These are phyloP conservation scores for Cacoxenus indagator DNA, from an alignment of 2,888 invertebrate species.

Conservation along the genomic window DNA sequence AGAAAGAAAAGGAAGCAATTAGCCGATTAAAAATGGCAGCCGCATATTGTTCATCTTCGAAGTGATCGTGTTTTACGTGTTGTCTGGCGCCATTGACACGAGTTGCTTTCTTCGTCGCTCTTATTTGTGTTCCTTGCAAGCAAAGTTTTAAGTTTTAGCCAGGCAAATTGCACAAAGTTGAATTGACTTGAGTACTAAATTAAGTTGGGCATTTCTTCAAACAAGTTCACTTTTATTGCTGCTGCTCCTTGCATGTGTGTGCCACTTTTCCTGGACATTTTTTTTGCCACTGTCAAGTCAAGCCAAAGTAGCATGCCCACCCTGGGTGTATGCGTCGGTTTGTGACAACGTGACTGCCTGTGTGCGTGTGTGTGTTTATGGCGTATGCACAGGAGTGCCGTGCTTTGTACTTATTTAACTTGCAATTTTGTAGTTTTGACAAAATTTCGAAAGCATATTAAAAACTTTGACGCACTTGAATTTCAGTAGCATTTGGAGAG, in stretches of 20 bases:
- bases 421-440: conserved; percentile 33
- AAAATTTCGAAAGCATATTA: conserved; percentile 45
- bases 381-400: conserved; percentile 7
- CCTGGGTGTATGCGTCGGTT: neutral
- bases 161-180: conserved; percentile 58
- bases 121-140: conserved; percentile 55
- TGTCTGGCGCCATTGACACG: too few relatives aligned
- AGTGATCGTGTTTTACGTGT: too few relatives aligned
- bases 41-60: too few relatives aligned
- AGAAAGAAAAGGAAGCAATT: too few relatives aligned
- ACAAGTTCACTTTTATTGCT: conserved; percentile 30
- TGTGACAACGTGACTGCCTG: too few relatives aligned
- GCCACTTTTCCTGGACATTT: neutral
- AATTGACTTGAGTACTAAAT: conserved; percentile 60
- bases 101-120: too few relatives aligned
- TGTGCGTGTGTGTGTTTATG: neutral
- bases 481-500: conserved; percentile 20
- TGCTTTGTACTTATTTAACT: conserved; percentile 45
- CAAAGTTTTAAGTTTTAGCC: conserved; percentile 51
- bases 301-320: neutral
- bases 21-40: too few relatives aligned
- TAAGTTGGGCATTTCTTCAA: conserved; percentile 53
- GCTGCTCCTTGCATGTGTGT: conserved; percentile 8
- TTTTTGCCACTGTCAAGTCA: neutral
- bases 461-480: conserved; percentile 43